Evolutionary conservation across 1,140 invertebrate species (phyloP), one percentile per base, ranked within the genome.

Genomic region (Eumaeus atala): DNA sequence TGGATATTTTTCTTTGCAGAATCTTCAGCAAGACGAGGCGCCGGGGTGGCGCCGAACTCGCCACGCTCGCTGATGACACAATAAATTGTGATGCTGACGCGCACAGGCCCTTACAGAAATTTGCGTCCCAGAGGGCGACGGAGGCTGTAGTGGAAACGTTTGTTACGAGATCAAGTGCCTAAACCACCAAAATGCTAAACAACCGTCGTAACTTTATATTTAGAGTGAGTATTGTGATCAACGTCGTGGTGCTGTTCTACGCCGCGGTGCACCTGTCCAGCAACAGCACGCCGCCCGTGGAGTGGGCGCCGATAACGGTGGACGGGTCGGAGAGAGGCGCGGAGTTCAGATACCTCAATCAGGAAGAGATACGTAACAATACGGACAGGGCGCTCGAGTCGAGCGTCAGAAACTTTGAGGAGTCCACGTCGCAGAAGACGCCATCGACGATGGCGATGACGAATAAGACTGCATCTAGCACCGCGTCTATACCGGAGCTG

Each of bases 191-290:
- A 66, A 86, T 86, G 79, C 66, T 87, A 74, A 73, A 67, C 49
- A 87, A 90, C 56, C 89, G 92, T 59, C 89, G 92, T 61, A 93
- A 93, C 77, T 92, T 92, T 90, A 86, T 92, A 76, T 89, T 94
- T 67, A 89, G 92, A 62, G 90, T 93, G 74, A 93, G 92, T 78
- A 92, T 94, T 65, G 89, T 93, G 48, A 89, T 93, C 50, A 94
- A 93, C 70, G 88, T 93, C 48, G 91, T 89, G 61, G 92, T 93
- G 37, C 78, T 94, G 21, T 75, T 93, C 49, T 94, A 93, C 77
- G 79, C 78, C 21, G 81, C 84, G 52, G 68, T 87, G 73, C 84
- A 87, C 53, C 61, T 84, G 14, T 80, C 81, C 1, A 70, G 76
- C 10, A 80, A 64, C 34, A 75, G 54, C 40, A 60, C 66, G 8